Base-by-base conservation (phyloP, 2,113 vertebrate species). In the Caretta caretta region DNA sequence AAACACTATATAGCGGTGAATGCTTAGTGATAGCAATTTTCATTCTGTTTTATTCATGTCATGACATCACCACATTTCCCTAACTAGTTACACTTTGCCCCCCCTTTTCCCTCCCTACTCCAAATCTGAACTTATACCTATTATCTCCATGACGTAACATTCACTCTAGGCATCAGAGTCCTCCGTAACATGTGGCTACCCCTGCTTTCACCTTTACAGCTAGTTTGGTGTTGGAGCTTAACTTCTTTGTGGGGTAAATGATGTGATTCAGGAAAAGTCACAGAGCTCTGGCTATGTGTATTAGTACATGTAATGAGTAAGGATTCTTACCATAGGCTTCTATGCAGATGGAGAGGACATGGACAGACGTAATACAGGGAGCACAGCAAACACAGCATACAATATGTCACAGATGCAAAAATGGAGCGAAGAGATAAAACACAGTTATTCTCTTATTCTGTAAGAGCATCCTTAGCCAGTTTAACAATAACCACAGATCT, bases 351-450 rank as follows among this genome's bases (percentile, higher is more conserved):
- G 84, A 96, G 90, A 82, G 86, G 92, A 56, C 84, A 97, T 89
- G 91, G 95, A 96, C 86, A 87, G 92, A 95, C 90, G 94, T 93
- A 96, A 96, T 85, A 97, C 92, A 97, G 91, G 96, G 96, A 94
- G 93, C 92, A 92, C 94, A 94, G 94, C 79, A 90, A 96, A 96
- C 85, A 97, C 92, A 96, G 96, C 94, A 9, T 72, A 96, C 92
- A 96, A 96, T 97, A 93, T 96, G 95, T 92, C 97, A 97, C 95
- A 97, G 94, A 96, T 94, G 95, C 92, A 98, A 98, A 96, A 95
- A 96, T 79, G 90, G 90, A 97, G 96, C 94, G 92, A 88, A 96
- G 92, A 97, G 95, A 97, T 97, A 95, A 97, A 89, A 98, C 59
- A 96, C 83, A 88, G 92, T 96, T 97, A 97, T 93, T 98, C 88